These are phyloP conservation scores for Xylota sylvarum DNA, from an alignment of 2,888 invertebrate genomes.

Conservation along the genomic window DNA sequence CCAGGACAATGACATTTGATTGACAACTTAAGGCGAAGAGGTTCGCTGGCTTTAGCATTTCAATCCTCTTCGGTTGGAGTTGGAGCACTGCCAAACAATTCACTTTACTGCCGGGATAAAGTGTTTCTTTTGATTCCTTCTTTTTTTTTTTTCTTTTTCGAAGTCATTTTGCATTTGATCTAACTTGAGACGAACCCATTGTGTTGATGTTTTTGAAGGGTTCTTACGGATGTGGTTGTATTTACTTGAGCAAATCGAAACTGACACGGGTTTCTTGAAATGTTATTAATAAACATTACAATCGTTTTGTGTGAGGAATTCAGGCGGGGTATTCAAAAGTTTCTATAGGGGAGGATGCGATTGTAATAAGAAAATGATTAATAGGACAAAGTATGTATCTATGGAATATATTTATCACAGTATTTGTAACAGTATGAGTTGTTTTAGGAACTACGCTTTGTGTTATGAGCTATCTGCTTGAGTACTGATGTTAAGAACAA, in stretches of 20 bases:
- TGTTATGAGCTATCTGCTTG: too few species aligned
- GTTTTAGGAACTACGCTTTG: too few species aligned
- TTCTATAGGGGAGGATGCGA: too few species aligned
- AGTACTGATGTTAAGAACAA: too few species aligned
- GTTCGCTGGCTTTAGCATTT: constrained; percentile 17
- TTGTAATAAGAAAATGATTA: too few species aligned
- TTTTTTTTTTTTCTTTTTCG: not conserved
- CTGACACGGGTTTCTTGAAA: not conserved
- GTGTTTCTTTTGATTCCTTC: not conserved
- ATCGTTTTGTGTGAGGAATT: too few species aligned
- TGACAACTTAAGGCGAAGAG: constrained; percentile 33
- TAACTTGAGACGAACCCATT: not conserved
- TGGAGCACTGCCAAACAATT: constrained; percentile 9
- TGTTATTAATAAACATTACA: not conserved
- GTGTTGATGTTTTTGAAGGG: not conserved
- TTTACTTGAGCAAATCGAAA: not conserved
- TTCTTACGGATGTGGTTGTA: not conserved
- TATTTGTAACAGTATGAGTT: too few species aligned
- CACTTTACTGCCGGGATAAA: not conserved
- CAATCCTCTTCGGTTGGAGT: not conserved
- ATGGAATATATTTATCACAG: too few species aligned
- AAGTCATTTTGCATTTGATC: not conserved
- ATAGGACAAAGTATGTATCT: too few species aligned
- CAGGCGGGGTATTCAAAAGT: too few species aligned
- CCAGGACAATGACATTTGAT: constrained; percentile 25